phyloP scores from a whole-genome alignment of 2,113 vertebrate species.

The Nycticryphes semicollaris region DNA sequence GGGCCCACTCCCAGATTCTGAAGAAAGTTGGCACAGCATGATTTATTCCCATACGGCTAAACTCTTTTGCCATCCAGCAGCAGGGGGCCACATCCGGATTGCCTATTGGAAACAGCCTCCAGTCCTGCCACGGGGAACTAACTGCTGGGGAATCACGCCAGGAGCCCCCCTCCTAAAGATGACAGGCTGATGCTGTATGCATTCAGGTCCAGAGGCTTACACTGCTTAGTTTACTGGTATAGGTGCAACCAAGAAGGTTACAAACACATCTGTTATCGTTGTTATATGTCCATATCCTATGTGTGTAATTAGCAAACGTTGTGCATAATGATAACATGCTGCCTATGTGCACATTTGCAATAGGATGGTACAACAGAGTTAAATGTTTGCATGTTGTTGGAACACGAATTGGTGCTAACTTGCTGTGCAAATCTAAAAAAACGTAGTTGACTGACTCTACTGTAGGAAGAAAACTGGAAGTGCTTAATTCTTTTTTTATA shows the following conservation, averaged over 20 bases:
- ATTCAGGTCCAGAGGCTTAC: neutral
- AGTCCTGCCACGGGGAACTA: neutral
- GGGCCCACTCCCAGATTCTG: neutral
- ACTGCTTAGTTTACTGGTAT: neutral
- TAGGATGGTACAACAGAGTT: neutral
- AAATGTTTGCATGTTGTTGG: neutral
- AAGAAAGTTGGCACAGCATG: neutral
- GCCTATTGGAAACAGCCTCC: neutral
- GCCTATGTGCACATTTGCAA: neutral
- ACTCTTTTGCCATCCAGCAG: neutral
- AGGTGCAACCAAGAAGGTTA: neutral
- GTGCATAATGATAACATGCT: neutral
- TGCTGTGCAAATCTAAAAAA: neutral
- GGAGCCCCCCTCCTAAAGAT: neutral
- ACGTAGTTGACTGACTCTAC: neutral
- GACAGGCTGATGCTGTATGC: neutral
- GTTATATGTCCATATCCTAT: neutral
- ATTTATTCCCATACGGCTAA: neutral
- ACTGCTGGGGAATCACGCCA: neutral
- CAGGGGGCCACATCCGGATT: accelerated
- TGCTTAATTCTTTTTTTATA: neutral
- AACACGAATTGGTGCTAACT: neutral
- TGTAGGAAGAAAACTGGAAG: neutral
- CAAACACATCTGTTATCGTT: neutral
- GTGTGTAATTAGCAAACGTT: neutral